Percentiles rank a stretch among this genome's conserved stretches.
phyloP scores from a whole-genome alignment of 2,797 vertebrate genomes.

The Columba guinea region DNA sequence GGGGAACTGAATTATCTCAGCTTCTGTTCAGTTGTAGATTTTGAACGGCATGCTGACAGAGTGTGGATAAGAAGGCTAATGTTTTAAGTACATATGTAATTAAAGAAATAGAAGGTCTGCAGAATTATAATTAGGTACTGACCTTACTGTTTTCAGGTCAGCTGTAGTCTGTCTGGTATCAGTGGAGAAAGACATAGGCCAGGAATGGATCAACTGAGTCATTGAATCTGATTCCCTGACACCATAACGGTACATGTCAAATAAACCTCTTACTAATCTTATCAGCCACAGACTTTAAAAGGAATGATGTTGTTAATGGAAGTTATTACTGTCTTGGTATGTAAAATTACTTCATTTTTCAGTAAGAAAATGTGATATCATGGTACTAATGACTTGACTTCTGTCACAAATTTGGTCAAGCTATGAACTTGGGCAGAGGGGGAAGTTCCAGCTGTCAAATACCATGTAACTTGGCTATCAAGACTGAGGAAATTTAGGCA shows the following conservation, averaged over 20 bases:
- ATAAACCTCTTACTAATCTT: neutral
- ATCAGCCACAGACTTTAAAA: neutral
- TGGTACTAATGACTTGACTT: neutral
- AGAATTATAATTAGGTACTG: neutral
- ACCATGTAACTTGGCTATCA: neutral
- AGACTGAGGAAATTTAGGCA: neutral
- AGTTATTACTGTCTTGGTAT: neutral
- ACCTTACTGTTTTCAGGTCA: neutral
- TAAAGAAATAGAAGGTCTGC: neutral
- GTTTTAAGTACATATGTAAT: neutral
- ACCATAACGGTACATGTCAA: neutral
- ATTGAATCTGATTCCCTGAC: accelerated
- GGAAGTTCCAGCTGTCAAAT: neutral
- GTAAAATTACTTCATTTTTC: neutral
- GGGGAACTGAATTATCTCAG: neutral
- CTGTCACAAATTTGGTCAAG: neutral
- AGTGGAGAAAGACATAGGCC: neutral
- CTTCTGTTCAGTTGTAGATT: neutral
- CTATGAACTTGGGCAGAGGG: neutral
- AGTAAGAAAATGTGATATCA: neutral
- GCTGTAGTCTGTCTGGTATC: neutral
- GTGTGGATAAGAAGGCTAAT: neutral
- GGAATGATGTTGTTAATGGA: neutral
- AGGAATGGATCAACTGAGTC: neutral
- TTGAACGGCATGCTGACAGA: neutral